Evolutionary conservation across 2,888 invertebrate species (phyloP).

Genomic region (Hydraecia micacea): DNA sequence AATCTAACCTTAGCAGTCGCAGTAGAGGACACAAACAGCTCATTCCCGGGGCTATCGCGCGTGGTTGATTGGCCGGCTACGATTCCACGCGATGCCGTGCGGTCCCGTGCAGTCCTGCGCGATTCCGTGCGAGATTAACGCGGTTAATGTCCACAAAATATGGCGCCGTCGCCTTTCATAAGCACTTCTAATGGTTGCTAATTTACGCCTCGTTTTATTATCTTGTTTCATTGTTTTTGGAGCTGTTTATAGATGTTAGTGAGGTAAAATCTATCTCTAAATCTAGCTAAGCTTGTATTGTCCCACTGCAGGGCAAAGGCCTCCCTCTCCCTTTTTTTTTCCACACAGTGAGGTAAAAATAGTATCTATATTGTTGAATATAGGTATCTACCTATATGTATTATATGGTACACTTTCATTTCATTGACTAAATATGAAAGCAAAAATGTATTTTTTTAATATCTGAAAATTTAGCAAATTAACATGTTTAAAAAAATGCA

Average conservation of each 20-base stretch:
- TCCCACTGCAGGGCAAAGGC: too few species aligned
- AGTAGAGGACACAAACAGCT: conserved; percentile 29
- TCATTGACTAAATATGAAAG: too few species aligned
- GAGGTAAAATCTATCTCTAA: too few species aligned
- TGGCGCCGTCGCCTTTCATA: conserved; percentile 39
- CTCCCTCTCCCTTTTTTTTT: too few species aligned
- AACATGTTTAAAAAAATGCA: not conserved
- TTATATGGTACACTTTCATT: too few species aligned
- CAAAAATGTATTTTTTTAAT: not conserved
- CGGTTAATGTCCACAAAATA: conserved; percentile 60
- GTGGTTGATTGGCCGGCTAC: conserved; percentile 44
- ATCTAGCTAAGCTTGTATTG: too few species aligned
- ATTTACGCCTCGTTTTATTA: conserved; percentile 21
- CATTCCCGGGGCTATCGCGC: conserved; percentile 26
- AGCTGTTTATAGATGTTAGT: not conserved
- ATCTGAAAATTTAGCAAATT: not conserved
- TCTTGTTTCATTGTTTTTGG: not conserved
- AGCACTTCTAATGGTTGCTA: conserved; percentile 29
- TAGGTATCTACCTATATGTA: too few species aligned
- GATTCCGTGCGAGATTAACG: conserved; percentile 50
- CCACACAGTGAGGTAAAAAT: not conserved
- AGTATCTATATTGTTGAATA: not conserved
- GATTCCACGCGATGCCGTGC: conserved; percentile 19
- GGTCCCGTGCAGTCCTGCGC: not conserved
- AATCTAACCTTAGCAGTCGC: not conserved